phyloP scores from a whole-genome alignment of 2,113 vertebrate genomes.

The Corythoichthys intestinalis region DNA sequence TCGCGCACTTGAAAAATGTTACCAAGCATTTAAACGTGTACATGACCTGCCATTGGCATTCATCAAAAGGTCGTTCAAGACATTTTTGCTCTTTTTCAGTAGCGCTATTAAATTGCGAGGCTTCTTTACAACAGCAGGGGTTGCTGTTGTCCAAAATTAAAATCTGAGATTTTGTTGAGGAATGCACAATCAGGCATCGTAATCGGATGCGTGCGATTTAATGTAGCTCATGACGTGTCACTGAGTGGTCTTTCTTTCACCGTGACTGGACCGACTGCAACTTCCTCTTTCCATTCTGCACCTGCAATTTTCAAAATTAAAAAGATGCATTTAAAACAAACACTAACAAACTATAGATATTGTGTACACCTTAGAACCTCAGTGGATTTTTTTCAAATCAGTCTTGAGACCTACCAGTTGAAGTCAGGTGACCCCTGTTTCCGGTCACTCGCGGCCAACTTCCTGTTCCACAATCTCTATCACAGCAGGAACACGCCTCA shows the following conservation, averaged over 20 bases:
- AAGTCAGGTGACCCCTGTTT: background rate
- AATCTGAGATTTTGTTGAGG: background rate
- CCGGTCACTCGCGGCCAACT: background rate
- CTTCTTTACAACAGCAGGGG: constrained; percentile 20
- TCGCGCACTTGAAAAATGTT: too few relatives aligned
- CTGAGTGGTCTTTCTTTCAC: constrained; percentile 19
- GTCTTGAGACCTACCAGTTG: constrained; percentile 11
- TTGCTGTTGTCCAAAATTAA: constrained; percentile 10
- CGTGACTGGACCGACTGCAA: constrained; percentile 33
- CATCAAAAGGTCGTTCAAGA: too few relatives aligned
- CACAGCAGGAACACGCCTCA: constrained; percentile 42
- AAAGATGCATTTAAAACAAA: background rate
- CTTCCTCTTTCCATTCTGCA: constrained; percentile 24
- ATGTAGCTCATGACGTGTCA: background rate
- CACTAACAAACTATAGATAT: background rate
- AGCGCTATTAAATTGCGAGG: background rate
- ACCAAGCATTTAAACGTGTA: too few relatives aligned
- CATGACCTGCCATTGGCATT: too few relatives aligned
- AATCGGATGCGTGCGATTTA: background rate
- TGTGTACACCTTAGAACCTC: background rate
- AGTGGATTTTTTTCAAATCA: background rate
- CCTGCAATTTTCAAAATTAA: constrained; percentile 21
- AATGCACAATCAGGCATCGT: background rate
- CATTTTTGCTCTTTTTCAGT: background rate
- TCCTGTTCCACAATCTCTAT: constrained; percentile 29